Percentiles rank a stretch among this genome's conserved stretches.
Evolutionary conservation across 2,888 invertebrate species (phyloP).

Genomic region (Fabriciana adippe): DNA sequence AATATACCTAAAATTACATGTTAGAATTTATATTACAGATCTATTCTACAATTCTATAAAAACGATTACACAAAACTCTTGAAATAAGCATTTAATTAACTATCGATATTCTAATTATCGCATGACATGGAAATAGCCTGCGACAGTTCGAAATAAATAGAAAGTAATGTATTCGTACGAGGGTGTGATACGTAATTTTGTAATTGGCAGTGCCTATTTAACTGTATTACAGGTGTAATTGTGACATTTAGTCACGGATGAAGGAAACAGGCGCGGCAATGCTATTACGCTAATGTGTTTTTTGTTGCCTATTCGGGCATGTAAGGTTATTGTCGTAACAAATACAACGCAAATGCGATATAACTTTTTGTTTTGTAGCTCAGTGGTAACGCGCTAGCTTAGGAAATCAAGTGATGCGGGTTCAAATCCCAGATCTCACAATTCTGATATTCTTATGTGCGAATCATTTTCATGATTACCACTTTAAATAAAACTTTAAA

Average conservation of each 20-base stretch:
- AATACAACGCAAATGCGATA: too few relatives aligned
- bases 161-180: conserved; percentile 5
- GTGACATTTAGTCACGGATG: conserved; percentile 41
- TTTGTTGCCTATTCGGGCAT: conserved; percentile 41
- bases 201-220: conserved; percentile 30
- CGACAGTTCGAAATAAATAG: neutral
- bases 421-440: too few relatives aligned
- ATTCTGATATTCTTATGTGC: too few relatives aligned
- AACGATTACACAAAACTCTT: too few relatives aligned
- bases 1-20: too few relatives aligned
- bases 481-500: too few relatives aligned
- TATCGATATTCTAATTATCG: neutral
- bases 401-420: too few relatives aligned
- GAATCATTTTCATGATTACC: too few relatives aligned
- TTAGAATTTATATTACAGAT: too few relatives aligned
- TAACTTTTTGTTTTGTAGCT: too few relatives aligned
- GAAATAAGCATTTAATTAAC: neutral
- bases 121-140: neutral
- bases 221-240: conserved; percentile 33
- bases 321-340: neutral
- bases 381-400: too few relatives aligned
- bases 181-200: conserved; percentile 30
- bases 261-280: conserved; percentile 49
- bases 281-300: conserved; percentile 62
- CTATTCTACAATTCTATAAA: too few relatives aligned